Conservation (phyloP, 2,113 vertebrate genomes). For the Polypterus senegalus region DNA sequence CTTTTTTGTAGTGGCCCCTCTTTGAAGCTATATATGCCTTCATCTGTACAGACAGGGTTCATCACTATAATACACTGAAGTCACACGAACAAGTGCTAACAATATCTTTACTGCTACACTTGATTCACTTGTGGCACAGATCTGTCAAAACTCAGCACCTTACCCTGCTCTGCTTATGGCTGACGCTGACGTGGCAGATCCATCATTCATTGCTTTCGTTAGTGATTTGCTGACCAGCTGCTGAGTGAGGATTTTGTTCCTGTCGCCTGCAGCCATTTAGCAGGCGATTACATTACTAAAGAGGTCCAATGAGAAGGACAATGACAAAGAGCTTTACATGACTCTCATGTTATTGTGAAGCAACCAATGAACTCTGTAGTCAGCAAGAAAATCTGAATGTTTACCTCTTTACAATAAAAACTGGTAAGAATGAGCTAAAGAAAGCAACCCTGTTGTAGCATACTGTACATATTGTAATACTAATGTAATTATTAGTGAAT, state of each 20-base stretch:
- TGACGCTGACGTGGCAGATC: conserved; percentile 68
- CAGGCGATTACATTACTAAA: conserved; percentile 40
- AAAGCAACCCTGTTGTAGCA: too few species aligned
- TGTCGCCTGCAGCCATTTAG: conserved; percentile 35
- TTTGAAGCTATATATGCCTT: too few species aligned
- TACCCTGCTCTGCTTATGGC: conserved; percentile 31
- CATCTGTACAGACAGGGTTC: too few species aligned
- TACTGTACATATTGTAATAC: too few species aligned
- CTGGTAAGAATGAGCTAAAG: too few species aligned
- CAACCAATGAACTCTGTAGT: conserved; percentile 33
- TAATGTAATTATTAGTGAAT: too few species aligned
- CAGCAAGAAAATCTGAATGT: conserved; percentile 30
- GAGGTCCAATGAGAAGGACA: conserved; percentile 36
- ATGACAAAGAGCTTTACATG: conserved; percentile 43
- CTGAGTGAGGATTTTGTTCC: conserved; percentile 58
- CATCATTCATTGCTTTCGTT: conserved; percentile 45
- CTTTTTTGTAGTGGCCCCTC: too few species aligned
- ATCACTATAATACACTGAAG: too few species aligned
- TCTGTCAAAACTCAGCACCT: conserved; percentile 39
- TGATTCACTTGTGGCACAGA: conserved; percentile 42
- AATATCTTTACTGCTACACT: too few species aligned
- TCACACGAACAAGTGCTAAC: too few species aligned
- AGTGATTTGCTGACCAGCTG: conserved; percentile 74
- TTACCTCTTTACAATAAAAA: conserved; percentile 28
- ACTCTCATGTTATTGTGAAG: conserved; percentile 37